Base-by-base conservation (phyloP, 1,140 invertebrate species). In the Drosophila burlai region DNA sequence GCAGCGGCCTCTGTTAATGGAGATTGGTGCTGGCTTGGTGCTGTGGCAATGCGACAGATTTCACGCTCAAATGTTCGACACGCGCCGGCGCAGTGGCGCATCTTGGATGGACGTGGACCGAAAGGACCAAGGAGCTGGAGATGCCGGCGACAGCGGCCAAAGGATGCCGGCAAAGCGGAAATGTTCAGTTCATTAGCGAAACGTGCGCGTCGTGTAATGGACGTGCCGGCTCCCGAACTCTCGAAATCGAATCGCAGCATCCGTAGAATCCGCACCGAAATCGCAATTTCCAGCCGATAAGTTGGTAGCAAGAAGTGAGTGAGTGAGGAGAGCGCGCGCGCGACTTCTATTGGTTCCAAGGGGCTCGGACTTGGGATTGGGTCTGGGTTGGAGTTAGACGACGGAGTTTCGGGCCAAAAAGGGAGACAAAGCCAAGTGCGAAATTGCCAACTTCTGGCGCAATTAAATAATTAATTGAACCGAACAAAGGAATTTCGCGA, bases 181-280 rank as follows among this genome's bases (percentile, higher is more conserved):
- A 90, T 90, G 85, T 90, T 90, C 86, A 90, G 85, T 90, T 90
- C 85, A 90, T 90, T 90, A 90, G 85, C 85, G 81, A 90, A 90
- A 84, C 85, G 85, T 90, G 85, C 85, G 85, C 86, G 79, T 82
- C 79, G 82, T 85, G 86, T 71, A 76, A 80, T 83, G 86, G 85
- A 91, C 82, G 85, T 90, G 85, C 45, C 67, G 67, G 63, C 61
- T 54, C 24, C 57, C 38, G 21, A 50, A 34, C 69, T 63, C 58
- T 52, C 18, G 18, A 52, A 60, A 61, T 57, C 43, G 45, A 57
- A 57, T 57, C 49, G 45, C 18, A 31, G 49, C 49, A 52, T 58
- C 46, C 29, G 49, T 11, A 42, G 59, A 62, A 36, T 36, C 29
- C 43, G 58, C 38, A 60, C 21, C 21, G 47, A 49, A 40, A 67